These are phyloP conservation scores for Laticauda laticaudata DNA, from an alignment of 2,113 vertebrate species.

Conservation along the genomic window DNA sequence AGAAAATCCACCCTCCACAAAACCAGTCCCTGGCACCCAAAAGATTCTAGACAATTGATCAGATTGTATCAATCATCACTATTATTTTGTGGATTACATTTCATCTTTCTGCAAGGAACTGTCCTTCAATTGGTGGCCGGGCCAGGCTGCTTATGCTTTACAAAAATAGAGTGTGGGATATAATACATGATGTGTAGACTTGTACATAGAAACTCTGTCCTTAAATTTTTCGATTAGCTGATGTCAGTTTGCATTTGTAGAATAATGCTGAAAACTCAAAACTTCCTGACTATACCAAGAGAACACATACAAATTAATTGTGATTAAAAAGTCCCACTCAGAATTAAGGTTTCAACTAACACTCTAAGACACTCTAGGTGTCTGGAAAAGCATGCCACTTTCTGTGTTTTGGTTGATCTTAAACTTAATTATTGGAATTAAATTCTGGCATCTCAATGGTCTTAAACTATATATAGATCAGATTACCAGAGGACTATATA, in stretches of 20 bases:
- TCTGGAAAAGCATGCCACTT: background rate
- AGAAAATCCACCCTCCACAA: no score
- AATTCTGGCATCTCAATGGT: background rate
- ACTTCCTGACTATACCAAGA: background rate
- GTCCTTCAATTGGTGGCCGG: background rate
- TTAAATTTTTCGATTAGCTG: background rate
- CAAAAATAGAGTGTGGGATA: background rate
- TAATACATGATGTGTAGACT: background rate
- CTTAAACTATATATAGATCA: background rate
- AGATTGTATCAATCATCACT: background rate
- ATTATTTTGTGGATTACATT: background rate
- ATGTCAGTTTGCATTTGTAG: background rate
- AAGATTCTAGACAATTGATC: background rate
- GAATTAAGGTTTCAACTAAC: background rate
- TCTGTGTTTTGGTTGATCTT: background rate
- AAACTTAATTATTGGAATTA: background rate
- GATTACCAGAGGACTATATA: background rate
- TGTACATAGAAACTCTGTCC: background rate
- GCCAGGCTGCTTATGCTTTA: background rate
- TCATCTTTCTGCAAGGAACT: background rate
- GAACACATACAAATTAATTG: background rate
- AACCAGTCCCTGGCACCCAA: no score
- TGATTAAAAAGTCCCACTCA: background rate
- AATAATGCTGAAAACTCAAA: background rate
- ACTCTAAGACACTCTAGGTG: background rate